Base-by-base conservation (phyloP, 1,140 invertebrate species). In the Sycophila sp. region DNA sequence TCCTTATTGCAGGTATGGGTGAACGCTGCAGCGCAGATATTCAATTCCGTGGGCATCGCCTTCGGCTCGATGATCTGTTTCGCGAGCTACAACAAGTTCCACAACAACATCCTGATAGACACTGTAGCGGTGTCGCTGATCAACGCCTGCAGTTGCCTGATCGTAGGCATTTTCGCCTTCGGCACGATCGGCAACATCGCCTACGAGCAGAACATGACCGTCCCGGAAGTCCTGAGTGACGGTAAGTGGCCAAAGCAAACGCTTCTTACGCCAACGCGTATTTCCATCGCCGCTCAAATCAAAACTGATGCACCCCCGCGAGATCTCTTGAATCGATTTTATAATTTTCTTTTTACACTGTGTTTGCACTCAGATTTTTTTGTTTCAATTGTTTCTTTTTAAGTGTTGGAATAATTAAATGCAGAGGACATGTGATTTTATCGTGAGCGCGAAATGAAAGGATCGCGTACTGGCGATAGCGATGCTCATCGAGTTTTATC, bases 61-160 rank as follows among this genome's bases (percentile, higher is more conserved):
- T 95, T 96, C 77, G 96, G 96, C 19, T 95, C 94, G 4, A 94
- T 97, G 88, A 96, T 98, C 78, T 95, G 94, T 77, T 97, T 97
- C 81, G 93, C 95, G n/a, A 96, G 94, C 78, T 98, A 97, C 86
- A 98, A 97, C 84, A 92, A 93, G 81, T 96, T 96, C 81, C 92
- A 94, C 78, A 97, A 97, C 80, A 95, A 94, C 76, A 93, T 97
- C 69, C 86, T 97, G 22, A 90, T 94, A 62, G 94, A 97, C 77
- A 94, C 94, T 0, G 77, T 96, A 19, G 90, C 94, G 0, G 93
- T 97, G 30, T 92, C 93, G 28, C 78, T 93, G 40, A 91, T 96
- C 17, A 96, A 96, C 81, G 92, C 92, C 24, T 83, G 94, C 19
- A 95, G 94, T 15, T 95, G 94, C 80, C 82, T 96, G 15, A 86